Conservation (phyloP, 1,140 invertebrate species). For the Bathynomus jamesi region DNA sequence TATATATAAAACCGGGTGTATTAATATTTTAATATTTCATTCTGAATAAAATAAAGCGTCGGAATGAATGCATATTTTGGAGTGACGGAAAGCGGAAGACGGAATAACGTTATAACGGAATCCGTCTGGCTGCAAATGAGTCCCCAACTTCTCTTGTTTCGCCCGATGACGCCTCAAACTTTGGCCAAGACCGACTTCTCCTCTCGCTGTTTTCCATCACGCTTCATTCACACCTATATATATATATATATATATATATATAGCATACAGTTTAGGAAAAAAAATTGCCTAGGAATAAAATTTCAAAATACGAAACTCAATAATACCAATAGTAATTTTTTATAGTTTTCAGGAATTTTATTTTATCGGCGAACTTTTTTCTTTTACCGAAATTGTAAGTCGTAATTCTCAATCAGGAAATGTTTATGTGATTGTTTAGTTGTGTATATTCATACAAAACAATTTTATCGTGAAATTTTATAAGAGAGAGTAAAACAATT, state of each 20-base stretch:
- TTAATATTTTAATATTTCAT: no score
- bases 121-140: no score
- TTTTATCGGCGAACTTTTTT: not conserved
- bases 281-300: not conserved
- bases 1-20: no score
- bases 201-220: not conserved
- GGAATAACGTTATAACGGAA: no score
- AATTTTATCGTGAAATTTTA: no score
- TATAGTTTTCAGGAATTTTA: not conserved
- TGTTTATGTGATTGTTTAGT: not conserved
- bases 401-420: not conserved
- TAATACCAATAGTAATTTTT: not conserved
- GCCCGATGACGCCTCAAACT: not conserved
- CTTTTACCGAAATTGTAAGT: not conserved
- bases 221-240: not conserved
- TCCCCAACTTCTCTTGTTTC: not conserved
- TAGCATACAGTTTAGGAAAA: not conserved
- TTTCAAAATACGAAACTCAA: not conserved
- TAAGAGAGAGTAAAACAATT: no score
- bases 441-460: no score
- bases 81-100: no score
- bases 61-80: no score
- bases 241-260: not conserved
- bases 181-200: not conserved
- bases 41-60: no score